Conservation (phyloP, 2,113 vertebrate genomes). For the Trogon surrucura region DNA sequence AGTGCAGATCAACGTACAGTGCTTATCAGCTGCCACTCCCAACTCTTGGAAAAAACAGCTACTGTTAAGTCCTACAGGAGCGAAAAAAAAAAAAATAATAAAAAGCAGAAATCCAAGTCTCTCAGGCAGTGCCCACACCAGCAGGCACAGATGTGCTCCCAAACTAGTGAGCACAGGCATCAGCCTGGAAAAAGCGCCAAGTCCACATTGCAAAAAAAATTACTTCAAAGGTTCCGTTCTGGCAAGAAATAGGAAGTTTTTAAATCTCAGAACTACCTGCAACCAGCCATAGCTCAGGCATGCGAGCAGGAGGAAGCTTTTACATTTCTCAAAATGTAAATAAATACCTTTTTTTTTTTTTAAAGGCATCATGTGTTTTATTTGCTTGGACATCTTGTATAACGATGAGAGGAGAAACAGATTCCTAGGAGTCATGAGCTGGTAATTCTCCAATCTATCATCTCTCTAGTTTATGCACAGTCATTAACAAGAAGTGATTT, state of each 20-base stretch:
- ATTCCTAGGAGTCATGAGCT: slow-evolving; percentile 22
- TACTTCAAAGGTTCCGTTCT: not conserved
- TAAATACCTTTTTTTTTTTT: not conserved
- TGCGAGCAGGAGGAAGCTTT: slow-evolving; percentile 8
- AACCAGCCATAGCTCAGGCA: slow-evolving; percentile 18
- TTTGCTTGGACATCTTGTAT: slow-evolving; percentile 15
- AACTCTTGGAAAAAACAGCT: not conserved
- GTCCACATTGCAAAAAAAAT: not conserved
- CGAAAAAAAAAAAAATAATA: not conserved
- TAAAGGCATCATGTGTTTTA: not conserved
- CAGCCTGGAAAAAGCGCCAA: not conserved
- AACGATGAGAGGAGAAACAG: not conserved
- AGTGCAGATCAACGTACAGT: accelerated
- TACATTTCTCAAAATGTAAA: slow-evolving; percentile 13
- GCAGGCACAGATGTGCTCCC: not conserved
- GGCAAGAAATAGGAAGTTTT: not conserved
- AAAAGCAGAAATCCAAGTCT: not conserved
- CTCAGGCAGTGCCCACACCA: not conserved
- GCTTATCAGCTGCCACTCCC: not conserved
- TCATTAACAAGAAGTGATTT: slow-evolving; percentile 53
- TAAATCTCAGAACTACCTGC: not conserved
- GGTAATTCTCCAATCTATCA: slow-evolving; percentile 28
- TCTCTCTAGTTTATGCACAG: slow-evolving; percentile 1
- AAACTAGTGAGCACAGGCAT: not conserved
- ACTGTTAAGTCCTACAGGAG: accelerated